These are phyloP conservation scores for Lasiommata megera DNA, from an alignment of 2,888 invertebrate species.

Conservation along the genomic window DNA sequence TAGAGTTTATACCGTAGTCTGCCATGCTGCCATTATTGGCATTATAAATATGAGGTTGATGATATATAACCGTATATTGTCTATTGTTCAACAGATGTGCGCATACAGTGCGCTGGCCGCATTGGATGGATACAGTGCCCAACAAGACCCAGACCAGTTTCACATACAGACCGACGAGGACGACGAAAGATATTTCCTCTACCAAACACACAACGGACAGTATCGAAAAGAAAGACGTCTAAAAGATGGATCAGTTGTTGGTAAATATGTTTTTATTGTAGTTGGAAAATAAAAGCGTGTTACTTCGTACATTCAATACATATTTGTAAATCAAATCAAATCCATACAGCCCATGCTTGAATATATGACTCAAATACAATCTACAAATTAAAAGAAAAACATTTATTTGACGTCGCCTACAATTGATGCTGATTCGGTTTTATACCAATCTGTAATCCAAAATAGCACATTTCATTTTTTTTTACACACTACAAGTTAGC, in stretches of 20 bases:
- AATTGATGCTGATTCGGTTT: too few species aligned
- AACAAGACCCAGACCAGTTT: conserved; percentile 89
- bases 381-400: too few species aligned
- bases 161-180: conserved; percentile 96
- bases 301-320: background rate
- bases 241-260: conserved; percentile 93
- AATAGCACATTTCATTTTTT: too few species aligned
- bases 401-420: too few species aligned
- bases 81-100: conserved; percentile 50
- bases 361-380: too few species aligned
- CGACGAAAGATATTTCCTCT: conserved; percentile 93
- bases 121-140: conserved; percentile 76
- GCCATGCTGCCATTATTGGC: too few species aligned
- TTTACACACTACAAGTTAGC: too few species aligned
- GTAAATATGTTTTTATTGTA: conserved; percentile 51
- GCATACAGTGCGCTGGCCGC: conserved; percentile 65
- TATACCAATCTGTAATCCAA: too few species aligned
- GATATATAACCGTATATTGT: background rate
- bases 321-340: too few species aligned
- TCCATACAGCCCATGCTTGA: too few species aligned
- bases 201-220: conserved; percentile 93
- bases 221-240: conserved; percentile 93
- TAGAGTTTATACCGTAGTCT: too few species aligned
- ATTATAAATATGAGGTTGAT: too few species aligned
- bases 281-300: background rate